Conservation (phyloP, 2,797 vertebrate species). For the Hydrophis major region DNA sequence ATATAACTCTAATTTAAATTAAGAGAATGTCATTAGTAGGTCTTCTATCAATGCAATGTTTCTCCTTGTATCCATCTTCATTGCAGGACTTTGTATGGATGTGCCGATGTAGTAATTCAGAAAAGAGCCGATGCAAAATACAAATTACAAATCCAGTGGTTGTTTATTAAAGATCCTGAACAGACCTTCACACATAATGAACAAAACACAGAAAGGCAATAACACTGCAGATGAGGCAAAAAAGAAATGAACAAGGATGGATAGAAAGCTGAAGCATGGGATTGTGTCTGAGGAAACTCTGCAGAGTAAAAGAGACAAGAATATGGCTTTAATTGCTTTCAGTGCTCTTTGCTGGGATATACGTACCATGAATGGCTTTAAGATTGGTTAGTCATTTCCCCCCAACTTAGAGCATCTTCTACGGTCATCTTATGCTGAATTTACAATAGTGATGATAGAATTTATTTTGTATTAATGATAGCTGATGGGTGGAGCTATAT, state of each 20-base stretch:
- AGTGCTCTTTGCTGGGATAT: constrained; percentile 24
- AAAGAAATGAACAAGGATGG: constrained; percentile 32
- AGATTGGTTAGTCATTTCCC: background rate
- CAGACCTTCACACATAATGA: background rate
- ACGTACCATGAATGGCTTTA: background rate
- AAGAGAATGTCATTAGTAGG: background rate
- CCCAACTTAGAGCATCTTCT: background rate
- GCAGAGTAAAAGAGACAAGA: background rate
- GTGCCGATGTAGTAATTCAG: constrained; percentile 47
- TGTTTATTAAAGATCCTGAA: constrained; percentile 62
- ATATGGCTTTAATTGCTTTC: background rate
- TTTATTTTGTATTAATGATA: background rate
- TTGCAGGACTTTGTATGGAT: constrained; percentile 49
- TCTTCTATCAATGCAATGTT: constrained; percentile 19
- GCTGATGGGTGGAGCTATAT: background rate
- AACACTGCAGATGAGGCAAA: constrained; percentile 47
- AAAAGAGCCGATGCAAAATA: constrained; percentile 59
- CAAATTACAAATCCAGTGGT: constrained; percentile 59
- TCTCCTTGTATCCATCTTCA: constrained; percentile 48
- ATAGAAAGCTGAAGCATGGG: constrained; percentile 46
- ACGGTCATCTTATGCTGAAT: background rate
- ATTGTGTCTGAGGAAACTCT: background rate
- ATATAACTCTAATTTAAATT: background rate
- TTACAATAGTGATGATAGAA: background rate
- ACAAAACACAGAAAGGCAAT: constrained; percentile 58